Conservation (phyloP, 2,888 invertebrate genomes). For the Liposcelis brunnea region DNA sequence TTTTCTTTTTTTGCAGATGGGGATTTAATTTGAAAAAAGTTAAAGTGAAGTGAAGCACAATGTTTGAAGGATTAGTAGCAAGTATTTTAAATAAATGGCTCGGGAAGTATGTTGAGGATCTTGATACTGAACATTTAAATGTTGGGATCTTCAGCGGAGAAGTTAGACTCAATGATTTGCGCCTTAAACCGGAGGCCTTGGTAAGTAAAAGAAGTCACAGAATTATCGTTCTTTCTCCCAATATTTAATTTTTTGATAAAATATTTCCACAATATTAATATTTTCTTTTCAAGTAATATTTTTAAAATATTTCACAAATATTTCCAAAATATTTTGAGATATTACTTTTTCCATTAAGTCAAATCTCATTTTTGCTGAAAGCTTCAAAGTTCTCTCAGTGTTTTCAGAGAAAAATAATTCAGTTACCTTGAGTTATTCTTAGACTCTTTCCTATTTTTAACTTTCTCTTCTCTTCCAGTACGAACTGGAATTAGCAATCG, state of each 20-base stretch:
- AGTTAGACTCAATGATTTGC: slow-evolving; percentile 58
- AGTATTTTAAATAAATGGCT: slow-evolving; percentile 61
- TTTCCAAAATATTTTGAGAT: no score
- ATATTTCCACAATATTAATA: no score
- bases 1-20: no score
- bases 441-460: neutral
- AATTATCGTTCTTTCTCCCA: neutral
- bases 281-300: no score
- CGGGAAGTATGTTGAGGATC: slow-evolving; percentile 64
- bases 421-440: no score
- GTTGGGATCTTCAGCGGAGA: slow-evolving; percentile 69
- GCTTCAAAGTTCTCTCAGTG: no score
- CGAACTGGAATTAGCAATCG: slow-evolving; percentile 61
- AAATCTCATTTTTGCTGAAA: no score
- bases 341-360: no score
- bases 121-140: slow-evolving; percentile 67
- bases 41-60: slow-evolving; percentile 20
- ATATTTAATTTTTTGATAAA: neutral
- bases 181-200: slow-evolving; percentile 63
- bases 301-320: no score
- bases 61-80: slow-evolving; percentile 67
- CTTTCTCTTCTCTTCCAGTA: slow-evolving; percentile 39
- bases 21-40: no score
- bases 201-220: slow-evolving; percentile 31
- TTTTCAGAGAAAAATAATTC: no score